Conservation (phyloP, 2,888 invertebrate genomes). For the Dicranocentrus wangi region DNA sequence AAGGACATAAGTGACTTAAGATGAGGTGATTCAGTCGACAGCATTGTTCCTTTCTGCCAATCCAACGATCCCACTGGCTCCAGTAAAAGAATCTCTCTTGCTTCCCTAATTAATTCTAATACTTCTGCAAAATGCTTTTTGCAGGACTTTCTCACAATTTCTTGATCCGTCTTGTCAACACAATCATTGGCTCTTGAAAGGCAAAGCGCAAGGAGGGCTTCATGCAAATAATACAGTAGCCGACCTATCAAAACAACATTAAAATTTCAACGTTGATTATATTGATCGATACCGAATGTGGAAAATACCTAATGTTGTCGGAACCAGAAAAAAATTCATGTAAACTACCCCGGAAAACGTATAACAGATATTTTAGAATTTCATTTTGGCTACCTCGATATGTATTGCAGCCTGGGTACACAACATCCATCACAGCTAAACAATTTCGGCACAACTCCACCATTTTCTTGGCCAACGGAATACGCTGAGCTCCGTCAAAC, state of each 20-base stretch:
- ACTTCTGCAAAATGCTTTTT: constrained; percentile 67
- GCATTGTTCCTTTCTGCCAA: constrained; percentile 56
- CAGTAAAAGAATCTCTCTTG: constrained; percentile 51
- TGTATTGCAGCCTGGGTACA: constrained; percentile 63
- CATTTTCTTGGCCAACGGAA: constrained; percentile 58
- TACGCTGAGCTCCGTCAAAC: constrained; percentile 51
- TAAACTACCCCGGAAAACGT: constrained; percentile 3
- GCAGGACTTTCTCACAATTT: constrained; percentile 61
- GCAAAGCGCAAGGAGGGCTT: constrained; percentile 55
- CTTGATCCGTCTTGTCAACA: constrained; percentile 60
- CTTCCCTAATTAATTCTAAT: constrained; percentile 63
- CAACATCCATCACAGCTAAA: constrained; percentile 61
- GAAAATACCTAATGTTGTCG: background rate
- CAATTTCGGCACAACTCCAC: constrained; percentile 61
- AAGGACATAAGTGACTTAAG: constrained; percentile 64
- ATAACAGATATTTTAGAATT: background rate
- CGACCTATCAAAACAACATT: constrained; percentile 50
- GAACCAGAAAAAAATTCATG: background rate
- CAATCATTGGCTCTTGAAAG: constrained; percentile 58
- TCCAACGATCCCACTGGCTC: constrained; percentile 59
- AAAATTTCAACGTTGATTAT: constrained; percentile 26
- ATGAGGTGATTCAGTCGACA: constrained; percentile 62
- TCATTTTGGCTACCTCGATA: too few relatives aligned
- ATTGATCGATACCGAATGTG: constrained; percentile 3
- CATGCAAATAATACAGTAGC: constrained; percentile 62